Percentiles rank a stretch among this genome's conserved stretches.
These are phyloP conservation scores for Cossypha caffra DNA, from an alignment of 2,797 vertebrate genomes.

Conservation along the genomic window DNA sequence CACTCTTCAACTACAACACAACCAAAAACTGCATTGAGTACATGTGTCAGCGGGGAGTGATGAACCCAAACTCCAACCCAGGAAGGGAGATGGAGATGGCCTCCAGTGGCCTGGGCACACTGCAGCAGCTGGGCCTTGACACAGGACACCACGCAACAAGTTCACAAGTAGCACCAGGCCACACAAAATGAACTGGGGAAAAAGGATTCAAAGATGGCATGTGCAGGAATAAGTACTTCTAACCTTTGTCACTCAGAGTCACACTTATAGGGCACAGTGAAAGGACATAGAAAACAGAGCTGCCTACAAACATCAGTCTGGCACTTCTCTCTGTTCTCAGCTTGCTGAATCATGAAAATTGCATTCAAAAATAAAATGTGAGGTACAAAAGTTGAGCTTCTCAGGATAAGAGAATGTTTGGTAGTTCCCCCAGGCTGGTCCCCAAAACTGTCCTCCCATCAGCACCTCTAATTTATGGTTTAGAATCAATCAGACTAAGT, in stretches of 20 bases:
- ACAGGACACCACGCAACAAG: neutral
- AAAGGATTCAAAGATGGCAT: neutral
- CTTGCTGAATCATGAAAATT: neutral
- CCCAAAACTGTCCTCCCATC: rapidly evolving
- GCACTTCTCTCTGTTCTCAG: neutral
- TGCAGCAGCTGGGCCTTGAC: neutral
- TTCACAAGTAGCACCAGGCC: neutral
- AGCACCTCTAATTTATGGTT: neutral
- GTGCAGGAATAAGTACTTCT: neutral
- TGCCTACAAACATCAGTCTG: neutral
- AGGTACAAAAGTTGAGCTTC: neutral
- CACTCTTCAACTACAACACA: neutral
- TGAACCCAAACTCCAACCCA: neutral
- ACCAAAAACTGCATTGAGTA: neutral
- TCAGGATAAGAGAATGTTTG: neutral
- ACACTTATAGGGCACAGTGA: neutral
- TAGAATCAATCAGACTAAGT: neutral
- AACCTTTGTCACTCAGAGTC: neutral
- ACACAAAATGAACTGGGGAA: neutral
- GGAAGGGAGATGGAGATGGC: neutral
- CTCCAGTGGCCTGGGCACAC: neutral
- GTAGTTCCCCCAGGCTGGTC: neutral
- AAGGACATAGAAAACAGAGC: neutral
- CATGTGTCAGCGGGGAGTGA: neutral
- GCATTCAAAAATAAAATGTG: neutral